Evolutionary conservation across 2,797 vertebrate species (phyloP), one percentile per base, ranked within the genome.

Genomic region (Picus viridis): DNA sequence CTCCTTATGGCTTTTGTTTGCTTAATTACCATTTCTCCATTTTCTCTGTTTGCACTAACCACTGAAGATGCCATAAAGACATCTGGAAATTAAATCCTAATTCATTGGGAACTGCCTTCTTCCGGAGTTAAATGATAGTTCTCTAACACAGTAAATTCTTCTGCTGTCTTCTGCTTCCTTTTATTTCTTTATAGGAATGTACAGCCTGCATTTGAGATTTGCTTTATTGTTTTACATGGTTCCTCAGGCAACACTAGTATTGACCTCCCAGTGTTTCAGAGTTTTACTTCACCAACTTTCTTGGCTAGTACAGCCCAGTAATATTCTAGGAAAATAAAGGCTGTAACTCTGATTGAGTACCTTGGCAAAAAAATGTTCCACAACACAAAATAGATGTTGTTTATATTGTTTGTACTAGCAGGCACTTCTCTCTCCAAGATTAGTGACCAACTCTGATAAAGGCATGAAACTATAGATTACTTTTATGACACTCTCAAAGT

Each of bases 1-100:
- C 58, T 88, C 61, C 12, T 85, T 80, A 26, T 18, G 62, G 88
- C 80, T 92, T 93, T 94, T 92, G 68, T 90, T 94, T 89, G 89
- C 86, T 80, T 80, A 88, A 88, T 92, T 91, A 43, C 63, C 0
- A 16, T 87, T 85, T 83, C 36, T 85, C n/a, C 43, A 34, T 91
- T 90, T 90, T 83, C n/a, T 79, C 39, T 77, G 27, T 71, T 87
- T 92, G 61, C 32, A 63, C 24, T 95, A 90, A 92, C 69, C 49
- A 53, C 78, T 88, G 47, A 88, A 61, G 83, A 83, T 72, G 62
- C 78, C 81, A 59, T 67, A 67, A 83, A 88, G 67, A 41, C 86
- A 90, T 91, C 62, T 92, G 84, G 88, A 94, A 93, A 68, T 65
- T 61, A 90, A 91, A 70, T 80, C 57, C 67, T 80, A 56, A 83